phyloP scores from a whole-genome alignment of 2,888 invertebrate species.

The Lasioglossum villosulum region DNA sequence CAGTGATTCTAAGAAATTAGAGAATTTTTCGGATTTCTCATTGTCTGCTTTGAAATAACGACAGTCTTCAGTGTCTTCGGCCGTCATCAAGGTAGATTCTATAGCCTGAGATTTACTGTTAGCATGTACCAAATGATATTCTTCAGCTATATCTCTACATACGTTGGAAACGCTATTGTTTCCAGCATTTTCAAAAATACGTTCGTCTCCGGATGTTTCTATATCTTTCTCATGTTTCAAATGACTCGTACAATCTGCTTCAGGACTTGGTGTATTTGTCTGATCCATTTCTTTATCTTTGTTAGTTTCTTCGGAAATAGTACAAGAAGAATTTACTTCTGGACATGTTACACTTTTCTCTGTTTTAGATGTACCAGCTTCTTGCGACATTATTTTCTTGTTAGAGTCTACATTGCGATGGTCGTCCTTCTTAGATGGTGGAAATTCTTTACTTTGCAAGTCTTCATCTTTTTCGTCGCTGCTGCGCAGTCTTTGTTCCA shows the following conservation, averaged over 20 bases:
- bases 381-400: not conserved
- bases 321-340: not conserved
- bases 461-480: not conserved
- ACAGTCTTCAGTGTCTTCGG: slow-evolving; percentile 74
- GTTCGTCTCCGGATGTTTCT: not conserved
- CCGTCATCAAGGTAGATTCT: slow-evolving; percentile 25
- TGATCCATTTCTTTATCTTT: not conserved
- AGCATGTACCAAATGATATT: not conserved
- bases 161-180: slow-evolving; percentile 20
- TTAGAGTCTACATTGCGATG: not conserved
- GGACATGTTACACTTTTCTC: slow-evolving; percentile 7
- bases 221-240: slow-evolving; percentile 12
- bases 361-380: slow-evolving; percentile 14
- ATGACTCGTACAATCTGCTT: not conserved
- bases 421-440: not conserved
- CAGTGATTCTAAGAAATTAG: slow-evolving; percentile 74
- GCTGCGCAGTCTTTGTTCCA: slow-evolving; percentile 31
- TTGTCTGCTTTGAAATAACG: slow-evolving; percentile 77
- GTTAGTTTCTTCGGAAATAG: not conserved
- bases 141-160: slow-evolving; percentile 11
- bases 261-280: not conserved
- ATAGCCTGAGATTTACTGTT: slow-evolving; percentile 15
- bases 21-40: slow-evolving; percentile 73
- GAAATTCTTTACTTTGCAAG: slow-evolving; percentile 21
- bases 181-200: slow-evolving; percentile 3